A percentile compares a stretch with the other conserved stretches of the same genome.
phyloP scores from a whole-genome alignment of 2,113 vertebrate genomes.

The Percina caprodes region DNA sequence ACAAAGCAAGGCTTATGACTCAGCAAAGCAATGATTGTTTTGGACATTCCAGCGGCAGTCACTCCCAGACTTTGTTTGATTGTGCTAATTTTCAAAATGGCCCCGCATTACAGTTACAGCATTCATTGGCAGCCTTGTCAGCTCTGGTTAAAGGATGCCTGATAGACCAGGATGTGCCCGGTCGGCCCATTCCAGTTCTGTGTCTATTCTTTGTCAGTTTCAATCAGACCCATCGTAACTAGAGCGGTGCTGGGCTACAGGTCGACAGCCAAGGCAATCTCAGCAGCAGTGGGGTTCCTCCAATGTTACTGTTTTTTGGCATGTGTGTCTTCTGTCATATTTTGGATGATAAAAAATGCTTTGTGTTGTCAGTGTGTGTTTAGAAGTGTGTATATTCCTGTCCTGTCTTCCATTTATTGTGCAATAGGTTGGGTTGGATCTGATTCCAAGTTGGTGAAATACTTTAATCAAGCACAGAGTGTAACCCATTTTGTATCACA shows the following conservation, averaged over 20 bases:
- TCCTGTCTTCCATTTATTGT: not conserved
- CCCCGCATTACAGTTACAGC: conserved; percentile 29
- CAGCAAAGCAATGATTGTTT: conserved; percentile 43
- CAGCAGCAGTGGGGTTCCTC: conserved; percentile 31
- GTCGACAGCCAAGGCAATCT: conserved; percentile 60
- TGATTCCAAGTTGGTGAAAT: not conserved
- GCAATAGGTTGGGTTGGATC: not conserved
- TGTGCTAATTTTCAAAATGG: conserved; percentile 68
- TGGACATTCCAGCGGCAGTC: conserved; percentile 25
- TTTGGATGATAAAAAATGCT: conserved; percentile 33
- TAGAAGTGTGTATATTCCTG: not conserved
- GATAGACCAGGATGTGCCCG: conserved; percentile 17
- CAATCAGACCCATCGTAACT: conserved; percentile 36
- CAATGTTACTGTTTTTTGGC: conserved; percentile 21
- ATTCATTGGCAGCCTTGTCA: conserved; percentile 47
- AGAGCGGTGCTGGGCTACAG: conserved; percentile 26
- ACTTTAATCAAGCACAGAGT: not conserved
- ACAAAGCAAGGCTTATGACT: conserved; percentile 38
- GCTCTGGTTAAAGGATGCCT: conserved; percentile 38
- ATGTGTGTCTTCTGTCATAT: conserved; percentile 51
- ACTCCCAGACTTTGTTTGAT: conserved; percentile 55
- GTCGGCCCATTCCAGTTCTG: conserved; percentile 14
- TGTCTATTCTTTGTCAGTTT: conserved; percentile 45
- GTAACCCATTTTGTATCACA: no score
- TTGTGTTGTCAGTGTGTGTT: not conserved